Evolutionary conservation across 2,888 invertebrate species (phyloP), one percentile per base, ranked within the genome.

Genomic region (Silvanus unidentatus): DNA sequence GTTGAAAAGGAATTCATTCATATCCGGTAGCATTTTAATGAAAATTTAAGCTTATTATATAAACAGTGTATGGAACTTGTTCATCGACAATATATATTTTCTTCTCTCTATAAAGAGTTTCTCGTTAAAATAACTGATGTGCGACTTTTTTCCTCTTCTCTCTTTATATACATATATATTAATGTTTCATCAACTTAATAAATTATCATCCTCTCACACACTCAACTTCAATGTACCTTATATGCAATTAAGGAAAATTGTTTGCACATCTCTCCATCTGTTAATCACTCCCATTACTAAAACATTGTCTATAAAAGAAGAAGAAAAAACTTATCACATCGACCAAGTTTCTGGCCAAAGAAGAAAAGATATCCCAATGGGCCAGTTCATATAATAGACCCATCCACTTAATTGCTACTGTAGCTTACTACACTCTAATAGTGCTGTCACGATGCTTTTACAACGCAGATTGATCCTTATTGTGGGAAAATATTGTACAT

Each of bases 391-490:
- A 22, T 22, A 22, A 22, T 22, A 8, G 22, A 5, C 13, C 37
- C 34, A 42, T 37, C 51, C 46, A 52, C 44, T 50, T 55, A 55
- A 55, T 55, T 55, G 55, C 55, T 55, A 55, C 51, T 41, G 54
- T 52, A 47, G 48, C 47, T 47, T 41, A 49, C 53, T 46, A 50
- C 51, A n/a, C 50, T 47, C 49, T 52, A 52, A 52, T 52, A 49
- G 52, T 52, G 47, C 49, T 55, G 52, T 55, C 55, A 55, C 52
- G 55, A 54, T 44, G 55, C 55, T 55, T 55, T 55, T 54, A 55
- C 47, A 41, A 32, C 48, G 42, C 39, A 38, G 47, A 52, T 43
- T 42, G 42, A 47, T 47, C 38, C 48, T 30, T 32, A 46, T 49
- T 53, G 53, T 55, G 53, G 48, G 53, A 53, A 48, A 42, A 45